Conservation (phyloP, 2,888 invertebrate genomes). For the Andricus curvator region DNA sequence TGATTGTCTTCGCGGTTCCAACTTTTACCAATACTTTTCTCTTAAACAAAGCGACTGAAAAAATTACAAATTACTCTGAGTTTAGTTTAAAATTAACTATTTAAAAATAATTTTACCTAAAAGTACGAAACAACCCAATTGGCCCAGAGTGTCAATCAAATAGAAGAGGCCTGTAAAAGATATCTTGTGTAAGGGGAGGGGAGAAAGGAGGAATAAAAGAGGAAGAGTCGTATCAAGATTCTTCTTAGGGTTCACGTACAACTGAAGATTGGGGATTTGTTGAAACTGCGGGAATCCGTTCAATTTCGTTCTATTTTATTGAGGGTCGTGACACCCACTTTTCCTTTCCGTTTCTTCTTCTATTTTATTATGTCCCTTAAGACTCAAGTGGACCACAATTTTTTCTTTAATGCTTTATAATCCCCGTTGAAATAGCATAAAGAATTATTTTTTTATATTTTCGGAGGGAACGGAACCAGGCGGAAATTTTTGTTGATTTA, state of each 20-base stretch:
- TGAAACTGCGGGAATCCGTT: background rate
- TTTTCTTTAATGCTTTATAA: background rate
- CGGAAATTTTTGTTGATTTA: background rate
- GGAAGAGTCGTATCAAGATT: constrained; percentile 11
- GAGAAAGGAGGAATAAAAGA: background rate
- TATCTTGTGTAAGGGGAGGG: too few relatives aligned
- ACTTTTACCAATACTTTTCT: too few relatives aligned
- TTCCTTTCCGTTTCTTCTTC: background rate
- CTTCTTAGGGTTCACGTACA: background rate
- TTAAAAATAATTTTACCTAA: too few relatives aligned
- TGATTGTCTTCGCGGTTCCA: too few relatives aligned
- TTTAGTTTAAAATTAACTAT: too few relatives aligned
- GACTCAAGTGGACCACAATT: background rate
- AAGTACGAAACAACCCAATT: background rate
- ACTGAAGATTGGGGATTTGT: constrained; percentile 35
- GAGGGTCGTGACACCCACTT: background rate
- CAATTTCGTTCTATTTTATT: constrained; percentile 29
- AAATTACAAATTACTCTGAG: too few relatives aligned
- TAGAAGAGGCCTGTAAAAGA: too few relatives aligned
- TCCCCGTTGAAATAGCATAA: background rate
- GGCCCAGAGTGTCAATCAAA: background rate
- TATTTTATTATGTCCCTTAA: constrained; percentile 2
- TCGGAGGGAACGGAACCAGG: background rate
- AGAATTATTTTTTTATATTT: background rate
- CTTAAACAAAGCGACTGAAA: too few relatives aligned